Evolutionary conservation across 2,888 invertebrate species (phyloP), one percentile per base, ranked within the genome.

Genomic region (Schizaphis graminum): DNA sequence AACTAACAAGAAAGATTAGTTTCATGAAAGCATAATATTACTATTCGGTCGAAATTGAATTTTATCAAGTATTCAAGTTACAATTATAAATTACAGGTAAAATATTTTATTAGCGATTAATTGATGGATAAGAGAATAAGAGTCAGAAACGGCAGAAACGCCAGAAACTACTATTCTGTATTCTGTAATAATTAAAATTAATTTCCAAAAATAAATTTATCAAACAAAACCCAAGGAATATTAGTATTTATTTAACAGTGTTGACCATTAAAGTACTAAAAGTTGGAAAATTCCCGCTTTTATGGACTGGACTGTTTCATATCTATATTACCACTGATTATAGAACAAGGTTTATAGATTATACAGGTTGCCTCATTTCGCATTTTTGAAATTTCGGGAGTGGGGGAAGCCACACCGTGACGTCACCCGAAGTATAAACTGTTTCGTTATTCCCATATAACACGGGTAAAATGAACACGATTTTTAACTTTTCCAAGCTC

Each of bases 171-270:
- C 21, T 77, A 35, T 21, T 61, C 4, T 11, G 47, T 49, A 57
- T 8, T 61, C 28, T 28, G 13, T 67, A 67, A 77, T 21, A 35
- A 77, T 77, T 35, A n/a, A n/a, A 26, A 67, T 67, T 67, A 77
- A 85, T 28, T 85, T 85, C 85, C 85, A 85, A 85, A 85, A 85
- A 85, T 85, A 85, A 21, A 77, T 77, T 35, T 77, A 77, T 77
- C 35, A 77, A 35, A 47, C 11, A 87, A 87, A 87, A 87, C 49
- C 35, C 77, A 77, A 77, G 21, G 77, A 77, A 35, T 21, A 35
- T 21, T 35, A 77, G 77, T 77, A 35, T 8, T 77, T 21, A 77
- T 77, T 21, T 21, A 77, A 77, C 77, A 77, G 77, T 77, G 77
- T 77, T 77, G 35, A 77, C 77, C 21, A 1, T 77, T 35, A 67